These are phyloP conservation scores for Platyscapa corneri DNA, from an alignment of 1,140 invertebrate species.

Conservation along the genomic window DNA sequence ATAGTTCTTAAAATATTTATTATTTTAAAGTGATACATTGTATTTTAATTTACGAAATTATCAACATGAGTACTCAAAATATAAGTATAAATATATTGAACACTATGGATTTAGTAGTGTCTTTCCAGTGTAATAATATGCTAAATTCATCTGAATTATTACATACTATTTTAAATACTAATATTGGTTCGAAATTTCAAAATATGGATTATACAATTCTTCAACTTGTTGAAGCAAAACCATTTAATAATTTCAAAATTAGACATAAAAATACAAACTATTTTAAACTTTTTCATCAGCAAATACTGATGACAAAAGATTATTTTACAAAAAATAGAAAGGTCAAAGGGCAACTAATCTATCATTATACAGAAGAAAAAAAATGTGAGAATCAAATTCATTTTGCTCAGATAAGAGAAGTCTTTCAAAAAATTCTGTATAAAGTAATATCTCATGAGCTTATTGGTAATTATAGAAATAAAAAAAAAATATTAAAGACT, in stretches of 20 bases:
- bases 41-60: neutral
- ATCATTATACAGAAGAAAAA: slow-evolving; percentile 27
- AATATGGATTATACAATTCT: too few relatives aligned
- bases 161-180: neutral
- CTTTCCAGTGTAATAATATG: neutral
- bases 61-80: neutral
- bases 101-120: neutral
- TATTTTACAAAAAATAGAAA: slow-evolving; percentile 29
- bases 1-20: too few relatives aligned
- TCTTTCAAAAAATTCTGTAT: slow-evolving; percentile 9
- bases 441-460: slow-evolving; percentile 21
- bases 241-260: neutral
- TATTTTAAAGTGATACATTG: too few relatives aligned
- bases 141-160: neutral
- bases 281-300: neutral
- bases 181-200: neutral
- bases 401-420: slow-evolving; percentile 5
- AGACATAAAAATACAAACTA: slow-evolving; percentile 8
- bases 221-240: neutral
- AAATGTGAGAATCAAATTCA: slow-evolving; percentile 33
- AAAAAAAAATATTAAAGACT: slow-evolving; percentile 42
- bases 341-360: neutral
- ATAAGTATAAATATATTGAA: neutral
- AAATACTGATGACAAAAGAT: neutral
- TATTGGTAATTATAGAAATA: slow-evolving; percentile 29